Percentiles rank a stretch among this genome's conserved stretches.
Conservation (phyloP, 2,797 vertebrate genomes). For the Aplochiton taeniatus region DNA sequence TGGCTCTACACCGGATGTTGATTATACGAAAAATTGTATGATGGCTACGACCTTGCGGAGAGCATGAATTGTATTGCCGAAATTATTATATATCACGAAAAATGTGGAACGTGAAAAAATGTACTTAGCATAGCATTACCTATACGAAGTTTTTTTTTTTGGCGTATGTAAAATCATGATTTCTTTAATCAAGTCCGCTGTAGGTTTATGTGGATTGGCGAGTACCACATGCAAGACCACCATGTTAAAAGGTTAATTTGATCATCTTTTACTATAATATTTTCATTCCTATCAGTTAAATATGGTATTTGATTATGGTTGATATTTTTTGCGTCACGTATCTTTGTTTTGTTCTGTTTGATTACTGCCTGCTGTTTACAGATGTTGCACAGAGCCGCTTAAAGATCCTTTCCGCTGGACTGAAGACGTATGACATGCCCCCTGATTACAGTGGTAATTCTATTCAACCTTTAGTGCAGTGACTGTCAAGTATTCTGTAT, state of each 20-base stretch:
- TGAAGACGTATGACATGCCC: slow-evolving; percentile 78
- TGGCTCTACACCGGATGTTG: slow-evolving; percentile 34
- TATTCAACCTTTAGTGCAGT: not conserved
- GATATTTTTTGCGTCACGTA: no score
- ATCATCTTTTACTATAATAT: not conserved
- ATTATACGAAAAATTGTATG: not conserved
- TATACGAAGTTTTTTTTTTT: no score
- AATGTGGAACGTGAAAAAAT: no score
- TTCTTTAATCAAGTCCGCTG: slow-evolving; percentile 53
- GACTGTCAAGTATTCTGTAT: not conserved
- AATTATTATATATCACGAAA: no score
- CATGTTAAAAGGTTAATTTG: slow-evolving; percentile 55
- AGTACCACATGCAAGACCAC: slow-evolving; percentile 35
- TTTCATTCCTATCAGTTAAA: no score
- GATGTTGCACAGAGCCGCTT: slow-evolving; percentile 56
- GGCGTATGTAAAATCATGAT: slow-evolving; percentile 52
- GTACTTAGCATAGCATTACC: no score
- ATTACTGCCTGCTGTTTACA: slow-evolving; percentile 31
- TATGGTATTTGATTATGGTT: no score
- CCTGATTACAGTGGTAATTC: slow-evolving; percentile 84
- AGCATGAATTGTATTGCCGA: slow-evolving; percentile 18
- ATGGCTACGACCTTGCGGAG: slow-evolving; percentile 68
- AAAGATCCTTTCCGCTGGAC: slow-evolving; percentile 74
- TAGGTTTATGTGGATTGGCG: slow-evolving; percentile 37
- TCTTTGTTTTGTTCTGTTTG: not conserved